Evolutionary conservation across 2,797 vertebrate species (phyloP).

Genomic region (Halcyon badia): DNA sequence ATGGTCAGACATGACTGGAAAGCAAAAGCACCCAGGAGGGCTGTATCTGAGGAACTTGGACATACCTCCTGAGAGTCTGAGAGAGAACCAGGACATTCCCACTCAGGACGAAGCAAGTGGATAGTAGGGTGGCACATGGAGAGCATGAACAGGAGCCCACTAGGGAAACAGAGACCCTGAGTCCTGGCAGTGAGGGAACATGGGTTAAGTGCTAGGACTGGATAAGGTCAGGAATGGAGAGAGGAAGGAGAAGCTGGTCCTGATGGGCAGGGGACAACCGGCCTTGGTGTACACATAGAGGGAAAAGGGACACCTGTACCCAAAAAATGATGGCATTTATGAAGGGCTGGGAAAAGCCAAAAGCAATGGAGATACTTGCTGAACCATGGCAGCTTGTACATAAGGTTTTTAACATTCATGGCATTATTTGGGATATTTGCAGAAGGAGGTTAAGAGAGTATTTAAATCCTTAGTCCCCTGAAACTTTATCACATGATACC

Average conservation of each 20-base stretch:
- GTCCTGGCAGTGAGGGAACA: not conserved
- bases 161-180: not conserved
- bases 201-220: not conserved
- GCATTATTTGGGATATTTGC: not conserved
- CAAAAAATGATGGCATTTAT: not conserved
- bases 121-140: accelerated
- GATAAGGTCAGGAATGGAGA: not conserved
- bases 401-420: accelerated
- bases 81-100: not conserved
- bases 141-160: accelerated
- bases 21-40: not conserved
- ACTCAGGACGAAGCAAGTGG: not conserved
- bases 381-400: accelerated
- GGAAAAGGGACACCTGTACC: not conserved
- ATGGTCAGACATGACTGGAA: not conserved
- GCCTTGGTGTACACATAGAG: accelerated
- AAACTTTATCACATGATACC: not conserved
- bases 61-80: not conserved
- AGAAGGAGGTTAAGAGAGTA: not conserved
- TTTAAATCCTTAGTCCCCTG: not conserved
- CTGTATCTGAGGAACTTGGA: not conserved
- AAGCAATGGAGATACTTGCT: not conserved
- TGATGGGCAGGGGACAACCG: accelerated
- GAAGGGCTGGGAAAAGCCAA: not conserved
- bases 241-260: not conserved